phyloP scores from a whole-genome alignment of 2,797 vertebrate genomes.

The Channallabes apus region DNA sequence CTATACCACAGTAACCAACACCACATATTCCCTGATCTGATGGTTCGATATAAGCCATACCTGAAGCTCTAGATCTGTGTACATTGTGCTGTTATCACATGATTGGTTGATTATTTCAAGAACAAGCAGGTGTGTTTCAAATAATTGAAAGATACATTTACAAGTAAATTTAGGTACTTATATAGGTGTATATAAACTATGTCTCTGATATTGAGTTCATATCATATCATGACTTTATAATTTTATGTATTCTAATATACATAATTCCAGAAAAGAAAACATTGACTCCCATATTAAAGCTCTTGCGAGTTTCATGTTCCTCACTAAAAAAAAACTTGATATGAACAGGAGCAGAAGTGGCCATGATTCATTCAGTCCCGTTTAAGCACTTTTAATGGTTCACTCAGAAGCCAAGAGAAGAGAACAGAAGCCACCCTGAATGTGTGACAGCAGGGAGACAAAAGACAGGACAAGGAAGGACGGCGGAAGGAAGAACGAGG shows the following conservation, averaged over 20 bases:
- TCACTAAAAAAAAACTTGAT: neutral
- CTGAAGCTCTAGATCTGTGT: neutral
- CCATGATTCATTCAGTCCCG: neutral
- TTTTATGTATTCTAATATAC: slow-evolving; percentile 3
- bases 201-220: neutral
- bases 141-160: neutral
- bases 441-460: slow-evolving; percentile 48
- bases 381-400: slow-evolving; percentile 36
- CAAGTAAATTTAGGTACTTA: neutral
- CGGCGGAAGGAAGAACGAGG: slow-evolving; percentile 9
- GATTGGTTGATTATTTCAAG: neutral
- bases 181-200: neutral
- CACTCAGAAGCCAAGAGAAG: slow-evolving; percentile 34
- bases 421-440: slow-evolving; percentile 43
- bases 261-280: neutral
- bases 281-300: neutral
- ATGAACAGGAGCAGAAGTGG: neutral
- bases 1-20: neutral
- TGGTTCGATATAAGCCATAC: neutral
- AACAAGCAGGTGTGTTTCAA: neutral
- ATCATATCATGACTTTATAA: neutral
- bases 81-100: neutral
- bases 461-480: slow-evolving; percentile 27
- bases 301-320: neutral
- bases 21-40: neutral